phyloP scores from a whole-genome alignment of 2,797 vertebrate species.

The Glyptemys insculpta region DNA sequence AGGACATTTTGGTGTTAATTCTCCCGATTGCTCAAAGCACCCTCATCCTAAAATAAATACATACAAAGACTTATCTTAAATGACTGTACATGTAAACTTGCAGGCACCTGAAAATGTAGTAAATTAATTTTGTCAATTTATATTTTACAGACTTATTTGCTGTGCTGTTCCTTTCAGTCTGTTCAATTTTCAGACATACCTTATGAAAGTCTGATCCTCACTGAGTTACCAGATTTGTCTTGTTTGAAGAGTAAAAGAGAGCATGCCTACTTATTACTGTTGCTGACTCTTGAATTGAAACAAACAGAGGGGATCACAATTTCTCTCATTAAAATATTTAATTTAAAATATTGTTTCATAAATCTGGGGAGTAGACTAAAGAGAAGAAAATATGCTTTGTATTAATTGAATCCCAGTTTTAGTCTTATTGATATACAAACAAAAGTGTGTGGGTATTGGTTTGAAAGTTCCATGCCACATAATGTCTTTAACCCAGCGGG shows the following conservation, averaged over 20 bases:
- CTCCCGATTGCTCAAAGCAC: not conserved
- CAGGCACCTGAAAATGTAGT: not conserved
- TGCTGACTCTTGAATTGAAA: not conserved
- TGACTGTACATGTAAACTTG: not conserved
- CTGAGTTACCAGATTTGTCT: not conserved
- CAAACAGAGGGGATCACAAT: not conserved
- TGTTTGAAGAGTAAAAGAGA: not conserved
- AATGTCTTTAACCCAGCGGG: not conserved
- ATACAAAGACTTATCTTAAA: not conserved
- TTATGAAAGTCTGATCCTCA: not conserved
- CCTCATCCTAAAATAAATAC: not conserved
- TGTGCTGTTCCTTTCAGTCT: not conserved
- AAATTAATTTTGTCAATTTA: not conserved
- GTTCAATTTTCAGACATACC: not conserved
- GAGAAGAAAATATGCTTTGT: not conserved
- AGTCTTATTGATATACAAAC: not conserved
- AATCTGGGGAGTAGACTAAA: not conserved
- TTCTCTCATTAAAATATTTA: not conserved
- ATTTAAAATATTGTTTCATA: not conserved
- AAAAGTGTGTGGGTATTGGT: not conserved
- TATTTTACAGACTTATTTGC: not conserved
- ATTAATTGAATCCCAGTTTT: not conserved
- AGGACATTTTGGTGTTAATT: not conserved
- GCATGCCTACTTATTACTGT: accelerated
- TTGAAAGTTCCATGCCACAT: not conserved